These are phyloP conservation scores for Pantherophis vulpinus DNA, from an alignment of 2,797 vertebrate species.

Conservation along the genomic window DNA sequence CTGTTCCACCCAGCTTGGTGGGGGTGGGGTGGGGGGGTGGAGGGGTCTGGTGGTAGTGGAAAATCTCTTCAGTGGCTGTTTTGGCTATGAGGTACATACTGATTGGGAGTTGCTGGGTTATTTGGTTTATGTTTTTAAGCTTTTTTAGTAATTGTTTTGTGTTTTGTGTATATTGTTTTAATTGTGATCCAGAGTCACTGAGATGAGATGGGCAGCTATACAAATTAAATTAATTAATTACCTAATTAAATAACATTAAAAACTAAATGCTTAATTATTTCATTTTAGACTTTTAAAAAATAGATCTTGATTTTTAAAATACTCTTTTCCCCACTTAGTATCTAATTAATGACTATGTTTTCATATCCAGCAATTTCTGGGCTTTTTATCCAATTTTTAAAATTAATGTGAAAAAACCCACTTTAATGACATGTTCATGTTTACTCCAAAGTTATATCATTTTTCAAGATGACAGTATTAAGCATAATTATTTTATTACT, in stretches of 20 bases:
- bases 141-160: neutral
- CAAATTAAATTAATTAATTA: neutral
- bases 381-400: conserved; percentile 56
- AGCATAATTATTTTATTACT: conserved; percentile 54
- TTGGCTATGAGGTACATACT: neutral
- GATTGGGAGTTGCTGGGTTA: neutral
- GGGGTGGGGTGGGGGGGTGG: no score
- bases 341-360: conserved; percentile 61
- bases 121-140: neutral
- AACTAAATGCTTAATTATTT: neutral
- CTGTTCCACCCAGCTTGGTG: neutral
- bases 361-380: conserved; percentile 63
- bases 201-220: neutral
- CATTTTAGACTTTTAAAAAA: neutral
- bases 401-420: conserved; percentile 66
- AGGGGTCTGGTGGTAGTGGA: neutral
- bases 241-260: neutral
- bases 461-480: conserved; percentile 68
- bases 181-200: neutral
- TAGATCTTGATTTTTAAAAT: neutral
- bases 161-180: neutral
- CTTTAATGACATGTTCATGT: conserved; percentile 62
- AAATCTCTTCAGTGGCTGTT: neutral
- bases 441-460: conserved; percentile 69
- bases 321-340: conserved; percentile 18